phyloP scores from a whole-genome alignment of 2,888 invertebrate species.

The Meliscaeva auricollis region DNA sequence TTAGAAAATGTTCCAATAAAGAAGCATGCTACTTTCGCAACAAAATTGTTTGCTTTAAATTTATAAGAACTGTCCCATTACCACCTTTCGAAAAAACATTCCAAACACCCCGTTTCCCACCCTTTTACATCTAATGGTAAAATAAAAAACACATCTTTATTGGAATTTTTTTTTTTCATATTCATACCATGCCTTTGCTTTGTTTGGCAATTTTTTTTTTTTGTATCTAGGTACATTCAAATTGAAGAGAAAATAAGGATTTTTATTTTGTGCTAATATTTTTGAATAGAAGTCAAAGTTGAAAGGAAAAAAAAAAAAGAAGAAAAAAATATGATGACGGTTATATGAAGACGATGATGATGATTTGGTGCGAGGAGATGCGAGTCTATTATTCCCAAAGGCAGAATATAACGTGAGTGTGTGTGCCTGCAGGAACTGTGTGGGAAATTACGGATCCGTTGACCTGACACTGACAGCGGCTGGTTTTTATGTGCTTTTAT shows the following conservation, averaged over 20 bases:
- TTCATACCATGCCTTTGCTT: conserved; percentile 60
- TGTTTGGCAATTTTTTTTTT: conserved; percentile 47
- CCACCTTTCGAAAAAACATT: conserved; percentile 55
- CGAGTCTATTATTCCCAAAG: conserved; percentile 69
- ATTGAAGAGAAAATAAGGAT: conserved; percentile 59
- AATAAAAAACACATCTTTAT: conserved; percentile 56
- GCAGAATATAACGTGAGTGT: conserved; percentile 11
- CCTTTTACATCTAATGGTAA: conserved; percentile 6
- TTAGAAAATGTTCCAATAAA: conserved; percentile 60
- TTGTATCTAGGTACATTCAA: conserved; percentile 39
- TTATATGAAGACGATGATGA: conserved; percentile 69
- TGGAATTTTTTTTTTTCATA: conserved; percentile 30
- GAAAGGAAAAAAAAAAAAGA: conserved; percentile 7
- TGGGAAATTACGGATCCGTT: conserved; percentile 35
- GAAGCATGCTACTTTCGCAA: conserved; percentile 46
- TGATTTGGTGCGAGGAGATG: conserved; percentile 49
- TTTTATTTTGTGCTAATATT: conserved; percentile 59
- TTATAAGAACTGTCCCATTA: conserved; percentile 55
- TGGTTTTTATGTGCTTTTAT: conserved; percentile 72
- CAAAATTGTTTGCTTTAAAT: conserved; percentile 63
- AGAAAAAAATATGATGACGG: conserved; percentile 59
- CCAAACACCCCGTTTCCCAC: not conserved
- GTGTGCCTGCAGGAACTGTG: conserved; percentile 17
- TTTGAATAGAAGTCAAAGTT: conserved; percentile 38
- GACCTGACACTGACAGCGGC: conserved; percentile 73